Conservation (phyloP, 2,888 invertebrate genomes). For the Liopterus haemorrhoidalis region DNA sequence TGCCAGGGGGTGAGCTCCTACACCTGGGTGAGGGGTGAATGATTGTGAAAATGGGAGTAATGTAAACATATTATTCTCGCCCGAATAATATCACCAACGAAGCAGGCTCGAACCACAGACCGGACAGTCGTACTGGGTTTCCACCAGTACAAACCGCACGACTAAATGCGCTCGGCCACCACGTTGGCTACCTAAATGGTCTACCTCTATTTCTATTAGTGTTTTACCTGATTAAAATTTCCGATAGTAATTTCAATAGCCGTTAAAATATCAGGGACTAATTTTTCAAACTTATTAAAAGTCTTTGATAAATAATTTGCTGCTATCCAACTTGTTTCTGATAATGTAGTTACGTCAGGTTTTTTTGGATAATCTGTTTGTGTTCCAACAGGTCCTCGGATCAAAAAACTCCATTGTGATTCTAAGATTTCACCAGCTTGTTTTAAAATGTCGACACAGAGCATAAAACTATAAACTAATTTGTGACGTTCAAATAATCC, state of each 20-base stretch:
- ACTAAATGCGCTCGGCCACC: too few relatives aligned
- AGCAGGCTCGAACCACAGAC: too few relatives aligned
- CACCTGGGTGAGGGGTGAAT: too few relatives aligned
- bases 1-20: too few relatives aligned
- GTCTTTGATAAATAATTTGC: conserved; percentile 57
- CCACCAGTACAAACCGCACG: too few relatives aligned
- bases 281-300: conserved; percentile 51
- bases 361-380: conserved; percentile 46
- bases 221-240: conserved; percentile 53
- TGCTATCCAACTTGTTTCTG: conserved; percentile 64
- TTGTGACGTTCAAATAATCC: conserved; percentile 90
- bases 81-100: too few relatives aligned
- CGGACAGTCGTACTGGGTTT: too few relatives aligned
- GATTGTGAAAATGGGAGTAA: too few relatives aligned
- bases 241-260: conserved; percentile 57
- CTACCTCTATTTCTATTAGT: too few relatives aligned
- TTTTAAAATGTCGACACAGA: conserved; percentile 69
- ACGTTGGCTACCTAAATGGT: too few relatives aligned
- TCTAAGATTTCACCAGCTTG: conserved; percentile 55
- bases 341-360: conserved; percentile 44
- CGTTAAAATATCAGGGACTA: conserved; percentile 51
- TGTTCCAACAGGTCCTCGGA: conserved; percentile 65
- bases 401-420: conserved; percentile 70
- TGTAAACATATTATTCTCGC: too few relatives aligned
- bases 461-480: conserved; percentile 78